Base-by-base conservation (phyloP, 2,113 vertebrate species). In the Gasterosteus aculeatus region DNA sequence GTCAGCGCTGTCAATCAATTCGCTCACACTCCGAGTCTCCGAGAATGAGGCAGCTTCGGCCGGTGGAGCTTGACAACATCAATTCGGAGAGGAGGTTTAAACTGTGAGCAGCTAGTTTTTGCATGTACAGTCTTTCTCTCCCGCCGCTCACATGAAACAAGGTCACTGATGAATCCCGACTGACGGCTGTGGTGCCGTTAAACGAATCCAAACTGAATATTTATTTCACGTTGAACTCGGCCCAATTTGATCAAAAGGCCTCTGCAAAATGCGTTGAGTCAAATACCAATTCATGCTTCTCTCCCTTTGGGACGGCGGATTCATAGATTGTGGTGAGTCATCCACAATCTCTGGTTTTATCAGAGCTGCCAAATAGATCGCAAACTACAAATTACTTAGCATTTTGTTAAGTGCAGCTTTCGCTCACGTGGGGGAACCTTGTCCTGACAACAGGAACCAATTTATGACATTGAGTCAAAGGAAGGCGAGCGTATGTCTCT, bases 151-250 rank as follows among this genome's bases (percentile, higher is more conserved):
- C 69, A 18, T 75, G 44, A 80, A 85, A 56, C 42, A 14, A 65
- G 18, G 46, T 65, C 26, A 72, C 56, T 69, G 77, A 85, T 73
- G 18, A 77, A 68, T 69, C 22, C 58, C 58, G 56, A 62, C 60
- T 76, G 19, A 67, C 60, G 41, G 67, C 72, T 41, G 39, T 65
- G 78, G 79, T 78, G 64, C 33, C 35, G 62, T 67, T 77, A 73
- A 80, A 81, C 33, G 49, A 57, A 76, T 64, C 31, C 71, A 78
- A 80, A 82, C 16, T 65, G 38, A 82, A 84, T 76, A 65, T 77
- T 80, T 73, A 12, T 69, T 62, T 76, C 53, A 54, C 59, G 47
- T 39, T 22, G 33, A 78, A 68, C 59, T 8, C 18, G 46, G 69
- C 75, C 76, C 12, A 4, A 56, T 84, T 87, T 84, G 41, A 85